A percentile compares a stretch with the other conserved stretches of the same genome.
These are phyloP conservation scores for Podilymbus podiceps DNA, from an alignment of 2,113 vertebrate genomes.

Conservation along the genomic window DNA sequence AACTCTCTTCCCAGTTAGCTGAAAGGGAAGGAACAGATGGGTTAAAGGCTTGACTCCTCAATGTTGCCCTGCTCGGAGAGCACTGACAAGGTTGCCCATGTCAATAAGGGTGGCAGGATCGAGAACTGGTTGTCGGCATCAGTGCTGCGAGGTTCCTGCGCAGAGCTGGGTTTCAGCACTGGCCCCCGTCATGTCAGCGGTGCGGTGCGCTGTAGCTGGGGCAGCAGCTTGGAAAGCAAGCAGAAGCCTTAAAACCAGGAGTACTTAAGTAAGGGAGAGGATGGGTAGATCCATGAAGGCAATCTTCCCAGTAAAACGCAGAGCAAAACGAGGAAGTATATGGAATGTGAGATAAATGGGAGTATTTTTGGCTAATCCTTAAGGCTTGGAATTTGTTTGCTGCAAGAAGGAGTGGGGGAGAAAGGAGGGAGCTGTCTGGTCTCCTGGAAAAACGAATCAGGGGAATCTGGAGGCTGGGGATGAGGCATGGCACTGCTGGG, in stretches of 20 bases:
- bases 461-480: not conserved
- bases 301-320: not conserved
- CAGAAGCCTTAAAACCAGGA: not conserved
- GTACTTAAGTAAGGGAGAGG: not conserved
- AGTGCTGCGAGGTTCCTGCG: not conserved
- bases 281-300: not conserved
- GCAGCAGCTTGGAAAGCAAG: not conserved
- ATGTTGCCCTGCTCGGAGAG: not conserved
- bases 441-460: not conserved
- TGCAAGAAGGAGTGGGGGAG: not conserved
- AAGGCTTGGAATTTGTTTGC: conserved; percentile 11
- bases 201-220: not conserved
- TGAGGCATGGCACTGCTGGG: not conserved
- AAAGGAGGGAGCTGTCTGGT: not conserved
- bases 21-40: not conserved
- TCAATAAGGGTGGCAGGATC: not conserved
- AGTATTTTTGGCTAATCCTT: conserved; percentile 29
- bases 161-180: not conserved
- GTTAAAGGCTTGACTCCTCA: not conserved
- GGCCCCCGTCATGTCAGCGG: not conserved
- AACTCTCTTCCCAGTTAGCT: not conserved
- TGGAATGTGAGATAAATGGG: not conserved
- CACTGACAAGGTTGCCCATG: not conserved
- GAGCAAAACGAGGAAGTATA: not conserved
- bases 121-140: not conserved